Percentiles rank a stretch among this genome's conserved stretches.
phyloP scores from a whole-genome alignment of 1,140 invertebrate genomes.

The Semibalanus balanoides region DNA sequence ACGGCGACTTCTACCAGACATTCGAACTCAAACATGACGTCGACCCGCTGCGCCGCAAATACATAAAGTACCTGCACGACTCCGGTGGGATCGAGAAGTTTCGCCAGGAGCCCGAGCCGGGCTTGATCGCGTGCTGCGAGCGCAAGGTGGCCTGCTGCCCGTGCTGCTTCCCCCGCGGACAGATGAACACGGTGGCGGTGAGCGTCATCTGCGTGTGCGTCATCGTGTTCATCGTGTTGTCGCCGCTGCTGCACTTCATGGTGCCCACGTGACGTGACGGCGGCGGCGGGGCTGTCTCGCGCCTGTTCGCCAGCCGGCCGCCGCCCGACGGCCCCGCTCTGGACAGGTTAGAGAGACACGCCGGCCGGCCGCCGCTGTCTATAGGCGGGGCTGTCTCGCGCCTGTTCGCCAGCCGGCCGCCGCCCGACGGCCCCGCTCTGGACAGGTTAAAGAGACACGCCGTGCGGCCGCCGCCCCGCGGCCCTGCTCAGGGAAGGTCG shows the following conservation, averaged over 20 bases:
- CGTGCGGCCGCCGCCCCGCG: too few relatives aligned
- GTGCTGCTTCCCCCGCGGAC: conserved; percentile 8
- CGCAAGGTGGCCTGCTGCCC: conserved; percentile 10
- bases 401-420: too few relatives aligned
- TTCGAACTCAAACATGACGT: background rate
- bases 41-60: conserved; percentile 3
- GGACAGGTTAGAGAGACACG: too few relatives aligned
- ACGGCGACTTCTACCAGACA: conserved; percentile 6
- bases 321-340: too few relatives aligned
- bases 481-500: too few relatives aligned
- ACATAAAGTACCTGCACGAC: conserved; percentile 3
- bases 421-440: too few relatives aligned
- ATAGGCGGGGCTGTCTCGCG: too few relatives aligned
- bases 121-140: conserved; percentile 10
- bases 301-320: too few relatives aligned
- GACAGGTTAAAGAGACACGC: too few relatives aligned
- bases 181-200: conserved; percentile 10
- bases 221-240: conserved; percentile 13
- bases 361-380: too few relatives aligned
- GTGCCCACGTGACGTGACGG: conserved; percentile 5
- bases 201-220: conserved; percentile 8
- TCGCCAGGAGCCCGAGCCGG: conserved; percentile 12
- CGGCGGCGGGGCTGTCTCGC: too few relatives aligned
- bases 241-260: conserved; percentile 12
- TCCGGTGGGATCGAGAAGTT: conserved; percentile 10